phyloP scores from a whole-genome alignment of 2,797 vertebrate genomes.

The Galagoides demidoff region DNA sequence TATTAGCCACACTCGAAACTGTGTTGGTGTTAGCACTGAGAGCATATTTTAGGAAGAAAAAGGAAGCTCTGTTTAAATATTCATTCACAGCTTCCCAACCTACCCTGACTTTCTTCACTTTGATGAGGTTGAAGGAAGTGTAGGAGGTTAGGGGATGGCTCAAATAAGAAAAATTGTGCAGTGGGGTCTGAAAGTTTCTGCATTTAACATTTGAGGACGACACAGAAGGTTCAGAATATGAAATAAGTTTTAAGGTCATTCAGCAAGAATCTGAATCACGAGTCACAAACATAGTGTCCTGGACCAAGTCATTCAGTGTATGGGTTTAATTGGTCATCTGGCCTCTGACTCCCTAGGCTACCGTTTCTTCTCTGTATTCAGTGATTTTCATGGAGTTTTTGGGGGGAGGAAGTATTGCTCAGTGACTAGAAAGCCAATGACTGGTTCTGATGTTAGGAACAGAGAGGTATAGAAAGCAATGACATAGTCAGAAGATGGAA shows the following conservation, averaged over 20 bases:
- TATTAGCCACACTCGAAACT: constrained; percentile 38
- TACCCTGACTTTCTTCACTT: background rate
- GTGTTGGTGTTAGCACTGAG: background rate
- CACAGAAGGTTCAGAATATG: background rate
- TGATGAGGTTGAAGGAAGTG: background rate
- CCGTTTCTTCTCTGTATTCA: background rate
- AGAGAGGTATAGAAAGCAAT: background rate
- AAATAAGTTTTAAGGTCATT: background rate
- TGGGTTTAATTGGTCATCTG: background rate
- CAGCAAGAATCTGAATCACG: background rate
- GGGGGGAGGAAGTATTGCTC: constrained; percentile 17
- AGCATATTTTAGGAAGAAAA: constrained; percentile 2
- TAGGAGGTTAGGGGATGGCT: background rate
- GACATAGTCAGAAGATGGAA: constrained; percentile 5
- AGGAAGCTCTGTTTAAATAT: background rate
- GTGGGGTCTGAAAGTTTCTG: background rate
- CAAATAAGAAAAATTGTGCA: background rate
- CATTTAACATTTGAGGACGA: constrained; percentile 23
- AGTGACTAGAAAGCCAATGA: background rate
- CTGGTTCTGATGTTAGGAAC: background rate
- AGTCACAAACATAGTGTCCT: background rate
- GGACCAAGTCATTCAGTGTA: background rate
- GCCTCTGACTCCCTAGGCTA: background rate
- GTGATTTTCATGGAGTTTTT: background rate
- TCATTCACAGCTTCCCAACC: constrained; percentile 6